Percentiles rank a stretch among this genome's conserved stretches.
Conservation (phyloP, 2,888 invertebrate genomes). For the Drosophila subquinaria region DNA sequence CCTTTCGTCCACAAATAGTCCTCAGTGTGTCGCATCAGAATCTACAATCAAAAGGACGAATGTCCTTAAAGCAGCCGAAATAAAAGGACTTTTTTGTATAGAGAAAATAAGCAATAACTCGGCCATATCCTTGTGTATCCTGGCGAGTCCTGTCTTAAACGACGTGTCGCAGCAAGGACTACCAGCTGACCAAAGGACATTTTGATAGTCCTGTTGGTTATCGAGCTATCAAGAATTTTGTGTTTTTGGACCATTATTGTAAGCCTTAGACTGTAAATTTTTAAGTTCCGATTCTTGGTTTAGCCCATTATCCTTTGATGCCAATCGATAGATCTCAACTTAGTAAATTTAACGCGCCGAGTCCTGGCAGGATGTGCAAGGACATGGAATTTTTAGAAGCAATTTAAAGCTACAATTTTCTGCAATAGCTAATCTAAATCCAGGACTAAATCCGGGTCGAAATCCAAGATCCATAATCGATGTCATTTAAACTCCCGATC, state of each 20-base stretch:
- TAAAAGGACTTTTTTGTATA: neutral
- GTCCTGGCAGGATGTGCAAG: no score
- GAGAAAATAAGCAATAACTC: neutral
- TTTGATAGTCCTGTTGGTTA: neutral
- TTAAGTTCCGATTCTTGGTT: neutral
- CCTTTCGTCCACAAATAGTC: neutral
- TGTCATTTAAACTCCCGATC: neutral
- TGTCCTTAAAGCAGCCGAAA: neutral
- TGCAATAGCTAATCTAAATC: no score
- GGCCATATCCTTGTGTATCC: constrained; percentile 1
- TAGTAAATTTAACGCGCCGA: no score
- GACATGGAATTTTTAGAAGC: no score
- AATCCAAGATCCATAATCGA: no score
- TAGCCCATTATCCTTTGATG: neutral
- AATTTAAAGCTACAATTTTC: no score
- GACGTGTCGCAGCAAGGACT: neutral
- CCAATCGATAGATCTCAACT: neutral
- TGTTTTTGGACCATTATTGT: neutral
- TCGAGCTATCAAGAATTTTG: constrained; percentile 2
- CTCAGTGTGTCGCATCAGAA: neutral
- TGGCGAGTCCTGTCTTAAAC: neutral
- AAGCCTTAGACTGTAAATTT: neutral
- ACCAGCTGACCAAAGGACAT: constrained; percentile 1
- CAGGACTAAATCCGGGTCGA: no score
- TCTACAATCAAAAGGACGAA: neutral